Conservation (phyloP, 1,140 invertebrate genomes). For the Diuraphis noxia region DNA sequence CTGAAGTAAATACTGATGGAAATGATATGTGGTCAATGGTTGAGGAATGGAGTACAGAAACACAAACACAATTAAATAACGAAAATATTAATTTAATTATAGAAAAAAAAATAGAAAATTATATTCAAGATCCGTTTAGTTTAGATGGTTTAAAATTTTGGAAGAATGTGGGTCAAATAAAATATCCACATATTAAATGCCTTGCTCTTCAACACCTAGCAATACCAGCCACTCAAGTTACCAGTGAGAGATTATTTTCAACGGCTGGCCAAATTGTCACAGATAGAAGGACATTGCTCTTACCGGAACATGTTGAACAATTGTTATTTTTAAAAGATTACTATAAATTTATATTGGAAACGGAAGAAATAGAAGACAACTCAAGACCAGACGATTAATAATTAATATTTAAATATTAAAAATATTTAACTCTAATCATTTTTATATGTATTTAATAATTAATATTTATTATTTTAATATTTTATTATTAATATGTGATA, state of each 20-base stretch:
- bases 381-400: too few species aligned
- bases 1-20: background rate
- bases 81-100: background rate
- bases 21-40: slow-evolving; percentile 1
- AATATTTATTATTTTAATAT: background rate
- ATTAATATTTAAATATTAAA: too few species aligned
- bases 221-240: background rate
- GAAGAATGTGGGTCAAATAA: slow-evolving; percentile 9
- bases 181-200: background rate
- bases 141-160: background rate
- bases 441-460: too few species aligned
- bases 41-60: background rate
- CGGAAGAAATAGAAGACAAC: background rate
- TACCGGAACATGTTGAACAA: background rate
- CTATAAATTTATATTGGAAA: background rate
- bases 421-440: too few species aligned
- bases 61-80: background rate
- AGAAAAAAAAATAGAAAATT: background rate
- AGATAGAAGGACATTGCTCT: background rate
- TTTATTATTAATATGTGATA: background rate
- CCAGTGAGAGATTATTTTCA: background rate
- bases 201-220: background rate
- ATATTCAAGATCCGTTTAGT: background rate
- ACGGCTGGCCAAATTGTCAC: background rate
- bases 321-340: background rate